Evolutionary conservation across 2,888 invertebrate species (phyloP).

Genomic region (Phengaris arion): DNA sequence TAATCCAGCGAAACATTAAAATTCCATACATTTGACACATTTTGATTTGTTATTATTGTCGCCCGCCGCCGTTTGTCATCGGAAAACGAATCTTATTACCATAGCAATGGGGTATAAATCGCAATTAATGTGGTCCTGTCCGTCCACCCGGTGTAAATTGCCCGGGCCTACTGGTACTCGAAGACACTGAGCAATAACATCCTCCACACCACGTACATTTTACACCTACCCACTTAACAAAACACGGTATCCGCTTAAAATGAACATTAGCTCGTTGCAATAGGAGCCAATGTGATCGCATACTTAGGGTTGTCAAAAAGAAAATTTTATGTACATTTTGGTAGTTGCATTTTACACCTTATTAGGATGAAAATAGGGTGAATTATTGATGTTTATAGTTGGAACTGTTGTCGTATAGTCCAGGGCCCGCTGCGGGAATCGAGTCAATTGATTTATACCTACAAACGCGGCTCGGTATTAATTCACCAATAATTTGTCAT

Average conservation of each 20-base stretch:
- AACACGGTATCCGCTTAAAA: slow-evolving; percentile 25
- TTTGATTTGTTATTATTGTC: slow-evolving; percentile 29
- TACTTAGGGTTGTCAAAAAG: slow-evolving; percentile 38
- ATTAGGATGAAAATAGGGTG: slow-evolving; percentile 33
- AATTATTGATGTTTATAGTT: slow-evolving; percentile 31
- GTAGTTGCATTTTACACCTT: slow-evolving; percentile 39
- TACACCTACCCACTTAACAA: slow-evolving; percentile 47
- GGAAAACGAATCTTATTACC: slow-evolving; percentile 39
- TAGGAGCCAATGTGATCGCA: slow-evolving; percentile 38
- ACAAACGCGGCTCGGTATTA: slow-evolving; percentile 62
- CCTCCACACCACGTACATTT: slow-evolving; percentile 59
- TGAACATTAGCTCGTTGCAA: slow-evolving; percentile 32
- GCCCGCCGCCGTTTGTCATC: slow-evolving; percentile 32
- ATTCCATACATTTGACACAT: slow-evolving; percentile 27
- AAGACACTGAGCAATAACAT: slow-evolving; percentile 73
- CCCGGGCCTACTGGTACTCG: slow-evolving; percentile 52
- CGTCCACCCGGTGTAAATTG: slow-evolving; percentile 40
- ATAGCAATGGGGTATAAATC: slow-evolving; percentile 38
- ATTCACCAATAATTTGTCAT: slow-evolving; percentile 73
- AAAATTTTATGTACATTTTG: slow-evolving; percentile 37
- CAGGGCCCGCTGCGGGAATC: slow-evolving; percentile 59
- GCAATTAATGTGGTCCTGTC: slow-evolving; percentile 28
- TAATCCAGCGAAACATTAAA: slow-evolving; percentile 44
- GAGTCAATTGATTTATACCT: slow-evolving; percentile 64
- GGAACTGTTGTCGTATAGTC: slow-evolving; percentile 44